Evolutionary conservation across 2,797 vertebrate genomes (phyloP).

Genomic region (Propithecus deckenii): DNA sequence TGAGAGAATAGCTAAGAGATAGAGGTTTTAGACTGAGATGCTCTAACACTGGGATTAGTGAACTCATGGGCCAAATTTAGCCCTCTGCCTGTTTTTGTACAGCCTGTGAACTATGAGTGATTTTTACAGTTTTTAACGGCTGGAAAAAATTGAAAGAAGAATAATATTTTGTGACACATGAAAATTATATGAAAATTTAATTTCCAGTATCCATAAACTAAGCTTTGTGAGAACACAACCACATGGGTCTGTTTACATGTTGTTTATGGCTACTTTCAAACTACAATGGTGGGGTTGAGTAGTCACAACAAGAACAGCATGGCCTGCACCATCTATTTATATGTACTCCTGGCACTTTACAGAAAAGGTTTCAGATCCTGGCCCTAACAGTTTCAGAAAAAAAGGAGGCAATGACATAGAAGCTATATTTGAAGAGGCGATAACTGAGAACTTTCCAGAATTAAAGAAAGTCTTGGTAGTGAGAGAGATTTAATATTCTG

Average conservation of each 20-base stretch:
- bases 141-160: not conserved
- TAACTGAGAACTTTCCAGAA: constrained; percentile 32
- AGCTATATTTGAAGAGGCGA: not conserved
- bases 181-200: not conserved
- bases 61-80: not conserved
- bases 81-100: not conserved
- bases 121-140: not conserved
- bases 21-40: not conserved
- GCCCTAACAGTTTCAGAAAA: not conserved
- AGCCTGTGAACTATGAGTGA: not conserved
- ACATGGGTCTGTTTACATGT: not conserved
- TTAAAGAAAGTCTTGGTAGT: not conserved
- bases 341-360: not conserved
- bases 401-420: not conserved
- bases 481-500: constrained; percentile 45
- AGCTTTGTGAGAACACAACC: not conserved
- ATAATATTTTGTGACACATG: not conserved
- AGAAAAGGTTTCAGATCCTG: not conserved
- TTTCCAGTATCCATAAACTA: not conserved
- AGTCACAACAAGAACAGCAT: not conserved
- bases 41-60: not conserved
- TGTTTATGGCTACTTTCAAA: not conserved
- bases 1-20: not conserved
- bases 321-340: not conserved
- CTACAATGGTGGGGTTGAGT: not conserved